Evolutionary conservation across 2,113 vertebrate genomes (phyloP).

Genomic region (Leucopternis melanops): DNA sequence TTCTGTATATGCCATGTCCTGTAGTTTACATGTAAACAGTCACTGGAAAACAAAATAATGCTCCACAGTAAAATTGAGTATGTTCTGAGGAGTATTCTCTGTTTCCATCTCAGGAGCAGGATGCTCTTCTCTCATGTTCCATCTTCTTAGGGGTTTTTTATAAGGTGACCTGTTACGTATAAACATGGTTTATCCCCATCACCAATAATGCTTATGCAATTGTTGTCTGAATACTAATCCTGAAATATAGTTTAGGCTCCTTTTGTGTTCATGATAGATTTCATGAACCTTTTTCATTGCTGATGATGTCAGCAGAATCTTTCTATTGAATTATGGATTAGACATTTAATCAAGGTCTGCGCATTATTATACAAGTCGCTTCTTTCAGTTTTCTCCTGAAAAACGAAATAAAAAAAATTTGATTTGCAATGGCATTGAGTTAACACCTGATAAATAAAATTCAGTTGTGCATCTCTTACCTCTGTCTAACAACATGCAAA

Average conservation of each 20-base stretch:
- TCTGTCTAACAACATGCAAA: background rate
- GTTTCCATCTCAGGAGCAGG: background rate
- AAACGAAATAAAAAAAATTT: background rate
- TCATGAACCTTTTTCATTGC: background rate
- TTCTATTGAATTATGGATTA: constrained; percentile 69
- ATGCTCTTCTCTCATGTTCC: background rate
- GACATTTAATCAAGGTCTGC: constrained; percentile 59
- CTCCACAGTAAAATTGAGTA: background rate
- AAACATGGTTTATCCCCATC: background rate
- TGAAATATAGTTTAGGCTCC: constrained; percentile 1
- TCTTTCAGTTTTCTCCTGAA: constrained; percentile 42
- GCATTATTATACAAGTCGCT: constrained; percentile 9
- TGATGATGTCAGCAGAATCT: constrained; percentile 68
- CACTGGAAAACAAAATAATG: background rate
- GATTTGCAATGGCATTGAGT: background rate
- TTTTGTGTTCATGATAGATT: constrained; percentile 57
- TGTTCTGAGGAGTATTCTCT: background rate
- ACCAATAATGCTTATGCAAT: background rate
- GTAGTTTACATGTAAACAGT: background rate
- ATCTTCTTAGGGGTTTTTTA: background rate
- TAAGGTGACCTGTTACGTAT: background rate
- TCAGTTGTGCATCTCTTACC: background rate
- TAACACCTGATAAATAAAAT: constrained; percentile 8
- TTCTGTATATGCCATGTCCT: background rate
- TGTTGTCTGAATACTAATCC: constrained; percentile 15